Conservation (phyloP, 1,140 invertebrate genomes). For the Drosophila triauraria region DNA sequence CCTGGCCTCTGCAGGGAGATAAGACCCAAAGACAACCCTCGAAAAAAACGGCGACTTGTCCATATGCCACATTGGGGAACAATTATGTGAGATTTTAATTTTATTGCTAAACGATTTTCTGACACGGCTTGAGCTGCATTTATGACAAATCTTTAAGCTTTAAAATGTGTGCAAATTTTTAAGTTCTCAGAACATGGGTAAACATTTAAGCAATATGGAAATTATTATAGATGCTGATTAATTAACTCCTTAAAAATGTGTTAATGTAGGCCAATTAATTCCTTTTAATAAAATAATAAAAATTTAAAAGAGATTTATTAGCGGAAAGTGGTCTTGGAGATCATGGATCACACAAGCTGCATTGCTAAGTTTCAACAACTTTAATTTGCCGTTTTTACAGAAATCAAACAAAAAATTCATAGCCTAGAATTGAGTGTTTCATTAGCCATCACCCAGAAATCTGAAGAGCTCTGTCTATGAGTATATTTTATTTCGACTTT, state of each 20-base stretch:
- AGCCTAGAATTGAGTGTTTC: neutral
- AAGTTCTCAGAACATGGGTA: neutral
- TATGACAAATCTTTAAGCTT: neutral
- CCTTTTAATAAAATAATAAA: no score
- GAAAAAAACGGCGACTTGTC: slow-evolving; percentile 35
- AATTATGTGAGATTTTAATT: slow-evolving; percentile 79
- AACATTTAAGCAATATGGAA: neutral
- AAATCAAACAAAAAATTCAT: no score
- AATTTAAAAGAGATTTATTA: no score
- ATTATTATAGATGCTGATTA: no score
- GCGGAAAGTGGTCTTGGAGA: no score
- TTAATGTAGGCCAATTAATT: no score
- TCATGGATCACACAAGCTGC: no score
- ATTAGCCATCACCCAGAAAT: slow-evolving; percentile 19
- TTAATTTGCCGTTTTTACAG: no score
- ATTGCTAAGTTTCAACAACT: no score
- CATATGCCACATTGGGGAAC: slow-evolving; percentile 80
- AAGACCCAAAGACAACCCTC: slow-evolving; percentile 22
- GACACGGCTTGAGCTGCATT: slow-evolving; percentile 28
- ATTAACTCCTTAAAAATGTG: no score
- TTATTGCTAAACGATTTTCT: slow-evolving; percentile 76
- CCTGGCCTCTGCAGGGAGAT: slow-evolving; percentile 14
- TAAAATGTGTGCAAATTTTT: neutral
- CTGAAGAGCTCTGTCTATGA: slow-evolving; percentile 19
- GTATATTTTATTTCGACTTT: slow-evolving; percentile 37